A percentile compares a stretch with the other conserved stretches of the same genome.
Evolutionary conservation across 2,113 vertebrate genomes (phyloP).

Genomic region (Osmerus mordax): DNA sequence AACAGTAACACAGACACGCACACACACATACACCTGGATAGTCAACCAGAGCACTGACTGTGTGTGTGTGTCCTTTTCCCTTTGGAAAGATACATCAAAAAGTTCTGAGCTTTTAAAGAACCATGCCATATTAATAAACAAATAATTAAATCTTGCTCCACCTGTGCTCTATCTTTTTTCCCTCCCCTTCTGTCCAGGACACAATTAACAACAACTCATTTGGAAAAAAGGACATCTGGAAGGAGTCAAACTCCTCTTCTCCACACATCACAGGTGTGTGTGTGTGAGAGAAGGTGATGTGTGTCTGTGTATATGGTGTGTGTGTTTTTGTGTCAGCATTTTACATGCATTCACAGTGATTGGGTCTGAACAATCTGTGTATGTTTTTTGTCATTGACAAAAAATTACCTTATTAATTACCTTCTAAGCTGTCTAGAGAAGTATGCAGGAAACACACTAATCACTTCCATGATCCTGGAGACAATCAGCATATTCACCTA

Average conservation of each 20-base stretch:
- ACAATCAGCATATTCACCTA: conserved; percentile 39
- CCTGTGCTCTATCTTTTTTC: neutral
- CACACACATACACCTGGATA: neutral
- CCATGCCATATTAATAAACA: conserved; percentile 5
- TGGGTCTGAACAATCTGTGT: no score
- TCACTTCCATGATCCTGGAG: neutral
- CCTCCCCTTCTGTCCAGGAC: conserved; percentile 73
- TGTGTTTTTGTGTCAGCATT: no score
- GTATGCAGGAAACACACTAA: neutral
- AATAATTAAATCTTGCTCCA: neutral
- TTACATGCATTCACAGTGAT: no score
- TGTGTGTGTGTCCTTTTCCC: neutral
- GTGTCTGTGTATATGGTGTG: no score
- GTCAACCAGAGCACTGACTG: conserved; percentile 3
- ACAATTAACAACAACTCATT: conserved; percentile 98
- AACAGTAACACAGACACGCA: neutral
- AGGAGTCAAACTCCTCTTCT: conserved; percentile 88
- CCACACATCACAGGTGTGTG: conserved; percentile 89
- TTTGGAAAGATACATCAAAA: neutral
- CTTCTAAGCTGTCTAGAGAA: no score
- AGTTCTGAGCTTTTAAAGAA: neutral
- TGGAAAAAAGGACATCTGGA: conserved; percentile 95
- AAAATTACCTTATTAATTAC: no score
- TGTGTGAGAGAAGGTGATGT: no score
- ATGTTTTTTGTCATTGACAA: no score